Base-by-base conservation (phyloP, 2,797 vertebrate genomes). In the Malacoctenus gilli region DNA sequence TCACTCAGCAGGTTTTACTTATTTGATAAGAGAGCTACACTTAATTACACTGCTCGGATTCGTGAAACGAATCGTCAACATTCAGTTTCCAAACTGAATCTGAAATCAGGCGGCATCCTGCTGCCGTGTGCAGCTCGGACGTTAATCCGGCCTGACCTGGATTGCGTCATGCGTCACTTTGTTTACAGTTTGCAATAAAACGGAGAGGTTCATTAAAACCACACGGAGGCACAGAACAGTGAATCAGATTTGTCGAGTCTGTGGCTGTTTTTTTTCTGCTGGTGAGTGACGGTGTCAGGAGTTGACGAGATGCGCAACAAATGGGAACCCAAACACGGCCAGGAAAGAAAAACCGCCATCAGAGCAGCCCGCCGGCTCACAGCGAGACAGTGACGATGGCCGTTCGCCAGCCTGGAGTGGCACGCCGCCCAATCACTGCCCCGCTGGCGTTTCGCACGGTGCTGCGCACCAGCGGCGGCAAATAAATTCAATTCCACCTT, bases 401-500 rank as follows among this genome's bases (percentile, higher is more conserved):
- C 4, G 23, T 37, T 59, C 77, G 72, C 75, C 72, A 77, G 71
- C 46, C 18, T 19, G 23, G 52, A 54, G 72, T 55, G 61, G 77
- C n/a, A 63, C 64, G 42, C 40, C 38, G 30, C 40, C 58, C 75
- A 54, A 70, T 63, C 71, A 19, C 56, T 30, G 75, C 58, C 31
- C 53, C 56, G 41, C 46, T 3, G 37, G 66, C n/a, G 41, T 56
- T 71, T 44, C 68, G 43, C 70, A 50, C 65, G 4, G 38, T 1
- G 14, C 12, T 49, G 66, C 5, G 8, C 49, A 28, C 19, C 57
- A 14, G 44, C 13, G 36, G 58, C 53, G 53, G 80, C 74, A 77
- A 77, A 85, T 77, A 60, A 68, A 85, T 84, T 83, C 10, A 76
- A 76, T 84, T 82, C 74, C 75, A 55, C 28, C 72, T 39, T 72